Percentiles rank a stretch among this genome's conserved stretches.
Conservation (phyloP, 2,888 invertebrate species). For the Leptopterna dolabrata region DNA sequence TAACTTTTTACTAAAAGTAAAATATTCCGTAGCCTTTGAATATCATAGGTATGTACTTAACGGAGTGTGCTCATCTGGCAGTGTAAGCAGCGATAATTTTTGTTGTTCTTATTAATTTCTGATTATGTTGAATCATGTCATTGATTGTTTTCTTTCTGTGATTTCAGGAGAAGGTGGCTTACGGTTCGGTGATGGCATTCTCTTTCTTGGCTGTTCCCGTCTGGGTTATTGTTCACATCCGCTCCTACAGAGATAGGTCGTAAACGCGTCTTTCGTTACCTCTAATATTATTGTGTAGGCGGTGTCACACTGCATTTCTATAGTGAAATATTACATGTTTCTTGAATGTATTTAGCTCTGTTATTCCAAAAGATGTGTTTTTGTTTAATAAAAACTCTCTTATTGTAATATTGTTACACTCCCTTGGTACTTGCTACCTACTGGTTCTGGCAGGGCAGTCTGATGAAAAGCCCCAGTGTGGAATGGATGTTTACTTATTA, state of each 20-base stretch:
- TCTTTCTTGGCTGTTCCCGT: conserved; percentile 37
- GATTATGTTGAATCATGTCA: background rate
- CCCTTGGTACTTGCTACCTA: too few species aligned
- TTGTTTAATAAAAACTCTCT: background rate
- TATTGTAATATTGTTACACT: background rate
- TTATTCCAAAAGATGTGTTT: background rate
- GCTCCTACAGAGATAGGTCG: conserved; percentile 22
- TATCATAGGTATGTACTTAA: too few species aligned
- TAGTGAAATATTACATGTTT: background rate
- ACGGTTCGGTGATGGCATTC: conserved; percentile 18
- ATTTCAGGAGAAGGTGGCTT: conserved; percentile 24
- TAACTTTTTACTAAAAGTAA: too few species aligned
- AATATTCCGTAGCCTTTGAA: too few species aligned
- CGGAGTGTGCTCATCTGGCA: too few species aligned
- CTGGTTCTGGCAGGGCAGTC: too few species aligned
- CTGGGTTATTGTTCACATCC: conserved; percentile 32
- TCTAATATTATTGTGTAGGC: conserved; percentile 12
- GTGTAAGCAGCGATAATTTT: too few species aligned
- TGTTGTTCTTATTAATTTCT: too few species aligned
- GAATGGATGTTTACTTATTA: too few species aligned
- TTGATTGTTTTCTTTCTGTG: background rate
- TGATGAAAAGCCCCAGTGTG: too few species aligned
- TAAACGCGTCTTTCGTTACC: background rate
- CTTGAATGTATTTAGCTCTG: background rate
- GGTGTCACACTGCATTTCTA: background rate